Evolutionary conservation across 2,113 vertebrate genomes (phyloP), one percentile per base, ranked within the genome.

Genomic region (Malurus alboscapulatus): DNA sequence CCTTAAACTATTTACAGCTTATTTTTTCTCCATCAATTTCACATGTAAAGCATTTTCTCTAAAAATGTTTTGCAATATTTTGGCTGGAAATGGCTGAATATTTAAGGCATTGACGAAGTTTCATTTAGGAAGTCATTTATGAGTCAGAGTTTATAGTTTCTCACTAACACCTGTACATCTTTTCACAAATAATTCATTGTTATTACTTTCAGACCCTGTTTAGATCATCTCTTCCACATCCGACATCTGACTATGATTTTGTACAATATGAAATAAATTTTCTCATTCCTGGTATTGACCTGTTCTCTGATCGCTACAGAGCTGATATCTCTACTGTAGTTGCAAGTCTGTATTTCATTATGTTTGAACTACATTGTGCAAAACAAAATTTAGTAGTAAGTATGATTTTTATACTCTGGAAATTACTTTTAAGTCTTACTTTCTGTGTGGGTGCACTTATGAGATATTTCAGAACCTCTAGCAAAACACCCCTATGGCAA

Each of bases 231-330:
- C 93, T 98, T 94, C 97, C 97, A 50, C 98, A 99, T 93, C 99
- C 99, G 2, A 97, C 94, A 63, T 91, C 94, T 22, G 98, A 99
- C 80, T 96, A 92, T 77, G 97, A 97, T 83, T 99, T 99, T 58
- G 98, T 97, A 61, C 97, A 97, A 10, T 98, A 99, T 91, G 97
- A 97, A 85, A 67, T 94, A 77, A 93, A 91, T 38, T 96, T 98
- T 72, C 98, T 99, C 59, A 96, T 99, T 83, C 99, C 99, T 32
- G 99, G 99, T 14, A 95, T 99, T 0, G 97, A 99, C 66, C 97
- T 99, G 69, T 99, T 99, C 97, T 98, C 98, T 5, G 98, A 99
- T 65, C 95, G 87, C 29, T 96, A 96, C 93, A 97, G 98, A 93
- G 97, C 97, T 85, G 97, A 98, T 74, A 75, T 98, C 12, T 93